Base-by-base conservation (phyloP, 2,797 vertebrate species). In the Phoebastria nigripes region DNA sequence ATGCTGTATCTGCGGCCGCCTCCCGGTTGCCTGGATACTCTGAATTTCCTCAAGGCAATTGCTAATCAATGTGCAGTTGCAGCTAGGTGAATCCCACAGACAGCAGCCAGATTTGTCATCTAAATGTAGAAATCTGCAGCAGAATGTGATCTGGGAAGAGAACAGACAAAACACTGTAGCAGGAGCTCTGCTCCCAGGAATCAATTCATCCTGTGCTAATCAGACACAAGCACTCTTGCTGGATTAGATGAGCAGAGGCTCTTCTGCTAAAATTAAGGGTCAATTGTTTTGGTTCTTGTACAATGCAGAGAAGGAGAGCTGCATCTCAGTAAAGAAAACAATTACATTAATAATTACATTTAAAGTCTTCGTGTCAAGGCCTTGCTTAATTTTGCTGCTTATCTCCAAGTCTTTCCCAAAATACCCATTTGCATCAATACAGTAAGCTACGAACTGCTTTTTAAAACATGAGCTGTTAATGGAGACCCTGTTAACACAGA, bases 11-110 rank as follows among this genome's bases (percentile, higher is more conserved):
- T 12, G 29, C n/a, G n/a, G 92, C 96, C 54, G 90, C 72, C 74
- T 95, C 88, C 63, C 0, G 70, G 97, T 97, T 97, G 97, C 97
- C 89, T 97, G 95, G 97, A 96, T 96, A 97, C 97, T 96, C 81
- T 54, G 87, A 91, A 86, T 97, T 96, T 97, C 96, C 97, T 97
- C 91, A 19, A 96, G 97, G 97, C 97, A 95, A 93, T 95, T 96
- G 94, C 88, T 97, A 97, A 97, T 97, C 97, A 97, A 96, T 96
- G 94, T 96, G 96, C 93, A 96, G 94, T 95, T 96, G 97, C 96
- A 97, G 95, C 88, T 96, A 97, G 97, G 96, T 97, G 96, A 97
- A 97, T 93, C 96, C 95, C 92, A 87, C 95, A 92, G 95, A 95
- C 96, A 90, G 96, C 93, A 96, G 92, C 93, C 97, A 82, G 94